A percentile compares a stretch with the other conserved stretches of the same genome.
These are phyloP conservation scores for Ivindomyrus marchei DNA, from an alignment of 2,113 vertebrate species.

Conservation along the genomic window DNA sequence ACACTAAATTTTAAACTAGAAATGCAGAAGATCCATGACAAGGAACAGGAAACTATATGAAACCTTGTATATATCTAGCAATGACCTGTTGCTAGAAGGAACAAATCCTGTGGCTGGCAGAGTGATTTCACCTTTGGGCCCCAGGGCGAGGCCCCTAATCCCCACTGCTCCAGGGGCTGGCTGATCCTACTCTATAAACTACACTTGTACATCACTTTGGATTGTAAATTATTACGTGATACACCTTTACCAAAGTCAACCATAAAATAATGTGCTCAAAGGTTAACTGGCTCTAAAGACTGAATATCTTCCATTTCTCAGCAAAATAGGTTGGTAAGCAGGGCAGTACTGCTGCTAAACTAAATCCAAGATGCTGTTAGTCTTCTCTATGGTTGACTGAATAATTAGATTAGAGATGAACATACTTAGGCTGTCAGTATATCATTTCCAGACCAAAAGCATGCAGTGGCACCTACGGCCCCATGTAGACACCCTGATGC, in stretches of 20 bases:
- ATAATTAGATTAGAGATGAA: neutral
- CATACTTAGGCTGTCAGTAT: neutral
- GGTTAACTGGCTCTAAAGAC: neutral
- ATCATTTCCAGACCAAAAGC: conserved; percentile 27
- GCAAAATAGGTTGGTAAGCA: neutral
- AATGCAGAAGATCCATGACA: neutral
- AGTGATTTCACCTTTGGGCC: neutral
- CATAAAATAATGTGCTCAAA: neutral
- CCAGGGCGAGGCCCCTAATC: neutral
- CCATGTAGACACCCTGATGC: conserved; percentile 33
- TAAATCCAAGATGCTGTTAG: neutral
- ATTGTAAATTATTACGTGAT: neutral
- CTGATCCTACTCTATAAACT: neutral
- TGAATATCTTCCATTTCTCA: neutral
- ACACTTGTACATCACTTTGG: neutral
- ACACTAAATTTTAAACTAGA: neutral
- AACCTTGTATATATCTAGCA: neutral
- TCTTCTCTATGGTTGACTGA: neutral
- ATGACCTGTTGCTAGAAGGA: neutral
- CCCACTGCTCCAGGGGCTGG: neutral
- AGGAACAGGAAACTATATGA: neutral
- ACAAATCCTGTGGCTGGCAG: neutral
- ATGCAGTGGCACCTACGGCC: conserved; percentile 60
- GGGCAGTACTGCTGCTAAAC: neutral
- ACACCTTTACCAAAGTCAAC: neutral